These are phyloP conservation scores for Chromoteleia sp. DNA, from an alignment of 2,888 invertebrate species.

Conservation along the genomic window DNA sequence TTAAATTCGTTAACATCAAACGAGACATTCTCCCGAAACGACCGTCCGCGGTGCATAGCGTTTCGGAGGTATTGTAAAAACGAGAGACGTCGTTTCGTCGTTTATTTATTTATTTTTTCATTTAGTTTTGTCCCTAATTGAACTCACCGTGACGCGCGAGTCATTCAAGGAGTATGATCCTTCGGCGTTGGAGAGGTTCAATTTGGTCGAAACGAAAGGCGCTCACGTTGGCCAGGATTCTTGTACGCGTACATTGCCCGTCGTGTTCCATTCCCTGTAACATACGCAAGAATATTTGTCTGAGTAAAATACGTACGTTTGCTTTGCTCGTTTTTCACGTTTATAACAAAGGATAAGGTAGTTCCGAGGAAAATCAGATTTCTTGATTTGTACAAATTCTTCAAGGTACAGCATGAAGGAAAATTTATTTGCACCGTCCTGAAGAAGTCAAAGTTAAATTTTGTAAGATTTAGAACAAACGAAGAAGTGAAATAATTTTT, in stretches of 20 bases:
- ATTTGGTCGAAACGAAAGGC: slow-evolving; percentile 79
- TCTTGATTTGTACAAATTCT: neutral
- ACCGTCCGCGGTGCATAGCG: too few relatives aligned
- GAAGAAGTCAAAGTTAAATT: too few relatives aligned
- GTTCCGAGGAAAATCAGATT: neutral
- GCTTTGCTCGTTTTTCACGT: slow-evolving; percentile 3
- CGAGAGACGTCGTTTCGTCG: neutral
- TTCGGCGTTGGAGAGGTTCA: slow-evolving; percentile 80
- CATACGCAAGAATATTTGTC: slow-evolving; percentile 73
- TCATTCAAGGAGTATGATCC: slow-evolving; percentile 82
- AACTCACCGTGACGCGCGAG: slow-evolving; percentile 83
- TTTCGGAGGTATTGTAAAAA: too few relatives aligned
- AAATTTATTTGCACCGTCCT: neutral
- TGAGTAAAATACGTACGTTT: slow-evolving; percentile 35
- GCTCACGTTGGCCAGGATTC: slow-evolving; percentile 85
- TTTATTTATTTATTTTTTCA: too few relatives aligned
- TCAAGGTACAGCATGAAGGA: neutral
- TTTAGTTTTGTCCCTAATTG: slow-evolving; percentile 31
- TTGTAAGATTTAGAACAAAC: too few relatives aligned
- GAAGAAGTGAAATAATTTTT: too few relatives aligned
- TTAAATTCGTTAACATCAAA: too few relatives aligned
- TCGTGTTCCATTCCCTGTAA: slow-evolving; percentile 84
- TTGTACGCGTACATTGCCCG: slow-evolving; percentile 84
- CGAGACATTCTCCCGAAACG: too few relatives aligned
- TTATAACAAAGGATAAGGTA: neutral